Percentiles rank a stretch among this genome's conserved stretches.
Evolutionary conservation across 2,888 invertebrate species (phyloP).

Genomic region (Melangyna quadrimaculata): DNA sequence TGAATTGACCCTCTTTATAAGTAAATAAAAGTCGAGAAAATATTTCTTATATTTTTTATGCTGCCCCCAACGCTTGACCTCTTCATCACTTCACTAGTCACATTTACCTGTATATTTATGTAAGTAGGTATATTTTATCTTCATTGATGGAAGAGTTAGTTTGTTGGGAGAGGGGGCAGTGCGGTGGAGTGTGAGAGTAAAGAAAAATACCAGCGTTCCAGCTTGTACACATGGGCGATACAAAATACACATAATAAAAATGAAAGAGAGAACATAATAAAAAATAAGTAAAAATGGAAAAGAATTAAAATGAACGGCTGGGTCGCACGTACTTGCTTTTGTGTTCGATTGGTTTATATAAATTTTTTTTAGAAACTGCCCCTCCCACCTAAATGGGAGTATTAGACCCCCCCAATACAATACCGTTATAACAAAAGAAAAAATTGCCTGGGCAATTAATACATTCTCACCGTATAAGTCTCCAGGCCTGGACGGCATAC

Average conservation of each 20-base stretch:
- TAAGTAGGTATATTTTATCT: too few relatives aligned
- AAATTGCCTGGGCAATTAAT: too few relatives aligned
- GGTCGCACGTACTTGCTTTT: too few relatives aligned
- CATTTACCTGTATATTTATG: background rate
- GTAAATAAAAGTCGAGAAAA: slow-evolving; percentile 63
- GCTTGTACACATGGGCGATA: background rate
- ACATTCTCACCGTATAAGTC: too few relatives aligned
- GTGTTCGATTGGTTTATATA: too few relatives aligned
- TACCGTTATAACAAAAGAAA: too few relatives aligned
- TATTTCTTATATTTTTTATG: slow-evolving; percentile 11
- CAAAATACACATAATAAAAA: background rate
- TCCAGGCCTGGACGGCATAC: too few relatives aligned
- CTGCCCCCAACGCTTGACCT: slow-evolving; percentile 13
- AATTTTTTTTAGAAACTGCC: too few relatives aligned
- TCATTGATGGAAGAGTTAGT: background rate
- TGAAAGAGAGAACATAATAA: background rate
- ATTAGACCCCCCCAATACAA: too few relatives aligned
- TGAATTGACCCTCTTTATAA: slow-evolving; percentile 65
- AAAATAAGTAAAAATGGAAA: background rate
- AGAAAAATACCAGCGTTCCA: background rate
- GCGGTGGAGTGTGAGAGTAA: background rate
- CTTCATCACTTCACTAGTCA: slow-evolving; percentile 13
- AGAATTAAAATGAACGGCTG: too few relatives aligned
- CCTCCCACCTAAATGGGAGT: too few relatives aligned
- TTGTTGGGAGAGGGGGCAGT: background rate